These are phyloP conservation scores for Desmodus rotundus DNA, from an alignment of 2,113 vertebrate species.

Conservation along the genomic window DNA sequence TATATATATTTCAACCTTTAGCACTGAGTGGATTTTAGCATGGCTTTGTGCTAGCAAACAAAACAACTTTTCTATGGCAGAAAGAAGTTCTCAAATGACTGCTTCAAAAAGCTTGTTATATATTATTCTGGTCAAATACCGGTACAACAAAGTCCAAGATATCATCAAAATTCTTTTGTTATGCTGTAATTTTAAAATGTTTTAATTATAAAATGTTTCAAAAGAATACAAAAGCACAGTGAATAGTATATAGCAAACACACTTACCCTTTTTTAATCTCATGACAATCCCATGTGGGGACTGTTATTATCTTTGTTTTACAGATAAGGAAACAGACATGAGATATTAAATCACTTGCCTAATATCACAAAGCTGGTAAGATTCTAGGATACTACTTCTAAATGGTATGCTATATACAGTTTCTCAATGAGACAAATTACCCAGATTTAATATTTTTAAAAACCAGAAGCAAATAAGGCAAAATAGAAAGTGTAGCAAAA, in stretches of 20 bases:
- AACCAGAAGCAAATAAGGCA: neutral
- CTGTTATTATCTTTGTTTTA: neutral
- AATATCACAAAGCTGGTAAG: neutral
- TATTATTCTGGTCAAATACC: neutral
- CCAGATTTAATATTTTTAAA: neutral
- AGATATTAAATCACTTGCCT: neutral
- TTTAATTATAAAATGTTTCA: neutral
- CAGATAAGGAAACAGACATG: neutral
- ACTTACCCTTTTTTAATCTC: neutral
- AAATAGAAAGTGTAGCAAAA: neutral
- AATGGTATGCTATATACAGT: neutral
- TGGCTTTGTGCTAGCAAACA: neutral
- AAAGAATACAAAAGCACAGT: neutral
- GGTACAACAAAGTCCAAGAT: neutral
- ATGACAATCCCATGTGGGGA: neutral
- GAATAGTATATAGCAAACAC: neutral
- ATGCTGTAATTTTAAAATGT: conserved; percentile 4
- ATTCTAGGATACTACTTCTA: neutral
- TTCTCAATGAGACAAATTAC: neutral
- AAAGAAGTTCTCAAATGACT: neutral
- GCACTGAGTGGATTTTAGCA: neutral
- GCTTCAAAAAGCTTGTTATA: neutral
- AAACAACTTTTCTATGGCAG: neutral
- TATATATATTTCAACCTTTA: conserved; percentile 12
- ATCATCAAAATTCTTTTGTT: neutral